Percentiles rank a stretch among this genome's conserved stretches.
These are phyloP conservation scores for Etia nguti DNA, from an alignment of 2,113 vertebrate genomes.

Conservation along the genomic window DNA sequence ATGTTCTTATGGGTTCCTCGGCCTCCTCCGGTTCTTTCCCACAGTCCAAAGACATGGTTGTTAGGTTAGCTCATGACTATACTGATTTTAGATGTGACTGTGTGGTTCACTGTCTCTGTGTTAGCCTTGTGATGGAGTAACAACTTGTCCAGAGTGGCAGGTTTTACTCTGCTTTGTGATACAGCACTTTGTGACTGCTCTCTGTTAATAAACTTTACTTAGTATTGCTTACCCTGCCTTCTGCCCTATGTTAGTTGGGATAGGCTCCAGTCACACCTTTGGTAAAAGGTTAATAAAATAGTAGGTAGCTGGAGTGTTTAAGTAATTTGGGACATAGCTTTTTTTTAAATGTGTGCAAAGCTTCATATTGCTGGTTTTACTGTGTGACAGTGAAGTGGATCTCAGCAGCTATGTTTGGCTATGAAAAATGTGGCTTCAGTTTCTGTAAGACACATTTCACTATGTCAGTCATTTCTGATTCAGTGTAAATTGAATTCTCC, in stretches of 20 bases:
- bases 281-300: not conserved
- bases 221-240: not conserved
- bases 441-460: not conserved
- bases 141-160: not conserved
- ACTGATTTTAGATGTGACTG: not conserved
- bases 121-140: not conserved
- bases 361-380: not conserved
- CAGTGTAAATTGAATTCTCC: not conserved
- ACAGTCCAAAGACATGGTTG: not conserved
- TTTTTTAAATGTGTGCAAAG: not conserved
- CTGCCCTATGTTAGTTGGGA: not conserved
- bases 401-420: not conserved
- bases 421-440: not conserved
- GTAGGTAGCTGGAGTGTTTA: not conserved
- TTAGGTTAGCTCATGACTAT: not conserved
- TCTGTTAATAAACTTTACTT: not conserved
- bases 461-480: not conserved
- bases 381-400: not conserved
- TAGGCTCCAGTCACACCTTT: not conserved
- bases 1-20: not conserved
- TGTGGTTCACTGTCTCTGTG: not conserved
- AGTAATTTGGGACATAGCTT: not conserved
- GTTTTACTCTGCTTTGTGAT: not conserved
- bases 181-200: not conserved
- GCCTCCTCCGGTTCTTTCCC: not conserved